Conservation (phyloP, 2,888 invertebrate species). For the Platycheirus albimanus region DNA sequence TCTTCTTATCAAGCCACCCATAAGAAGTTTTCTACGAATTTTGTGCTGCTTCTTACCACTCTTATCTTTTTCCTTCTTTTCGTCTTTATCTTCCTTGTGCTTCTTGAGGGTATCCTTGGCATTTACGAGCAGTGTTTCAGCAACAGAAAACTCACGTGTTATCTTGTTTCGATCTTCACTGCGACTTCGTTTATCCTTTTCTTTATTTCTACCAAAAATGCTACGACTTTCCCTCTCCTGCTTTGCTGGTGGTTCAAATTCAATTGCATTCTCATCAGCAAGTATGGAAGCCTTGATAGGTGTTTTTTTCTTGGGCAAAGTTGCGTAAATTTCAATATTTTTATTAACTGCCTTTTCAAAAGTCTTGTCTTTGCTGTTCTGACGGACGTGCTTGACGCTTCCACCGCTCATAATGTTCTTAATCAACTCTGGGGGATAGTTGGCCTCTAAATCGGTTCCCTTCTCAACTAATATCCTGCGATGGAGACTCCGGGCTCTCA, state of each 20-base stretch:
- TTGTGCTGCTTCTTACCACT: constrained; percentile 95
- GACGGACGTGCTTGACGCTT: constrained; percentile 89
- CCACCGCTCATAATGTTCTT: constrained; percentile 89
- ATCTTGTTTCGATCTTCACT: constrained; percentile 93
- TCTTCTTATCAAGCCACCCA: constrained; percentile 94
- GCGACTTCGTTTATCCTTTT: constrained; percentile 90
- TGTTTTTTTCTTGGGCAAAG: constrained; percentile 93
- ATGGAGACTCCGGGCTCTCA: constrained; percentile 94
- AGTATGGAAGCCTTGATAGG: constrained; percentile 84
- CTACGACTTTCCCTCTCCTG: constrained; percentile 88
- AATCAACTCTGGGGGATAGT: constrained; percentile 84
- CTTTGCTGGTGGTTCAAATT: constrained; percentile 86
- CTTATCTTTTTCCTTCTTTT: constrained; percentile 88
- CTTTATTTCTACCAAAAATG: constrained; percentile 87
- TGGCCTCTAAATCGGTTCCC: constrained; percentile 83
- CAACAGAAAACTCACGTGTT: constrained; percentile 88
- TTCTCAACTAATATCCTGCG: constrained; percentile 89
- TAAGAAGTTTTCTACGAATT: constrained; percentile 92
- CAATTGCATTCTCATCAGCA: constrained; percentile 86
- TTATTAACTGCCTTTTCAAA: constrained; percentile 84
- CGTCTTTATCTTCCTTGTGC: constrained; percentile 85
- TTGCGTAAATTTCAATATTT: constrained; percentile 95
- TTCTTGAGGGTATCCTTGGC: constrained; percentile 84
- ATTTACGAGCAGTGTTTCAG: constrained; percentile 84
- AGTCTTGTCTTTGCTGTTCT: constrained; percentile 87